phyloP scores from a whole-genome alignment of 2,888 invertebrate genomes.

The Drosophila mimetica region DNA sequence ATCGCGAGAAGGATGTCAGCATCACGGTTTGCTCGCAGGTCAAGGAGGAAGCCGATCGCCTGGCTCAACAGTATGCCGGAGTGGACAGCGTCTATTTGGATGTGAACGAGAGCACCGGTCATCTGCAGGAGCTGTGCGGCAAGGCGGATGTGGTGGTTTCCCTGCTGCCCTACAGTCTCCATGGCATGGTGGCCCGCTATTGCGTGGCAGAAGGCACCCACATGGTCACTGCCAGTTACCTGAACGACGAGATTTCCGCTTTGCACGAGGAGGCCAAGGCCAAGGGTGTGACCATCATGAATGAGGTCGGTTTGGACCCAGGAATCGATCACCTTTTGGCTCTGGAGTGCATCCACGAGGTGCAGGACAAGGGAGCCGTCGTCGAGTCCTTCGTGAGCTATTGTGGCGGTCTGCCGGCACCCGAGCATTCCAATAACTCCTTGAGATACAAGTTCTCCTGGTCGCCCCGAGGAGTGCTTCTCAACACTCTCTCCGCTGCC shows the following conservation, averaged over 20 bases:
- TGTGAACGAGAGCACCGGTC: conserved; percentile 90
- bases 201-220: conserved; percentile 95
- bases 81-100: conserved; percentile 93
- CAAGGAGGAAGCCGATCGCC: conserved; percentile 94
- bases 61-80: conserved; percentile 91
- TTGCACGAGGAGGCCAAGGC: conserved; percentile 93
- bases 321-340: conserved; percentile 99
- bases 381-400: conserved; percentile 98
- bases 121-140: conserved; percentile 88
- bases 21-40: conserved; percentile 94
- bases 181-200: conserved; percentile 92
- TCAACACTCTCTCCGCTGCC: conserved; percentile 95
- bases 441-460: conserved; percentile 97
- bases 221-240: conserved; percentile 98
- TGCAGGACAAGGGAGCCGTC: conserved; percentile 94
- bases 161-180: conserved; percentile 95
- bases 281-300: conserved; percentile 96
- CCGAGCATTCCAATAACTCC: conserved; percentile 97
- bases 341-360: conserved; percentile 97
- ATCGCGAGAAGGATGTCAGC: conserved; percentile 91
- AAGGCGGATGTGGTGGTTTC: conserved; percentile 92
- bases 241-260: conserved; percentile 92
- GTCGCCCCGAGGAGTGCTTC: conserved; percentile 96
- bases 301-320: conserved; percentile 98
- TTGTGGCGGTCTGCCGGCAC: conserved; percentile 98